A percentile compares a stretch with the other conserved stretches of the same genome.
Conservation (phyloP, 2,797 vertebrate species). For the Cyprinella venusta region DNA sequence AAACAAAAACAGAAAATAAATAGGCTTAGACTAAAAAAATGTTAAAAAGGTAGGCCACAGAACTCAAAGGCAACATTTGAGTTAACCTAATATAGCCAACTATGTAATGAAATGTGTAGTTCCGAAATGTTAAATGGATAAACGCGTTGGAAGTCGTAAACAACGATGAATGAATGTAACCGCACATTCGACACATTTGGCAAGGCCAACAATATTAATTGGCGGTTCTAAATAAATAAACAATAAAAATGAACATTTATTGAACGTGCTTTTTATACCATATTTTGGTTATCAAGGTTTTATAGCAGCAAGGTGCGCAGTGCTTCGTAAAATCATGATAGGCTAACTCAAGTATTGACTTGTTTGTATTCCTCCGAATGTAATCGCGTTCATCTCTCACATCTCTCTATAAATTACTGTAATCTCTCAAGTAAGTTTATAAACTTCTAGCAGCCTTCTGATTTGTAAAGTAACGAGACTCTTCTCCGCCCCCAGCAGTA, state of each 20-base stretch:
- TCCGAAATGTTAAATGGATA: neutral
- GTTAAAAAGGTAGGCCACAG: too few species aligned
- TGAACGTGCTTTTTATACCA: neutral
- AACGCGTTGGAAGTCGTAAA: neutral
- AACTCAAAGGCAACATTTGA: too few species aligned
- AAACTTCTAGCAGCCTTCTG: neutral
- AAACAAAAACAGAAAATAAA: neutral
- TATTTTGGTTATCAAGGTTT: neutral
- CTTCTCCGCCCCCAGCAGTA: conserved; percentile 15
- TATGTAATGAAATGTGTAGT: neutral
- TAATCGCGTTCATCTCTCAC: neutral
- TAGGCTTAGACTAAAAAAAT: too few species aligned
- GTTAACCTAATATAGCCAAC: too few species aligned
- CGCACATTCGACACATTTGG: too few species aligned
- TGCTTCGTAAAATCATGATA: neutral
- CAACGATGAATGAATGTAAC: neutral
- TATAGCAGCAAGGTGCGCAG: neutral
- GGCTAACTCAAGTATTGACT: neutral
- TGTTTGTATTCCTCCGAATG: neutral
- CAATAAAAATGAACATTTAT: neutral
- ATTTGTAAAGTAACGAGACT: neutral
- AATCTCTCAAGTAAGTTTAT: neutral
- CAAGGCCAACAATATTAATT: too few species aligned
- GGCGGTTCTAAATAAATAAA: neutral
- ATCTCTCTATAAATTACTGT: too few species aligned